Percentiles rank a stretch among this genome's conserved stretches.
Evolutionary conservation across 2,888 invertebrate genomes (phyloP).

Genomic region (Callyntrura sp.): DNA sequence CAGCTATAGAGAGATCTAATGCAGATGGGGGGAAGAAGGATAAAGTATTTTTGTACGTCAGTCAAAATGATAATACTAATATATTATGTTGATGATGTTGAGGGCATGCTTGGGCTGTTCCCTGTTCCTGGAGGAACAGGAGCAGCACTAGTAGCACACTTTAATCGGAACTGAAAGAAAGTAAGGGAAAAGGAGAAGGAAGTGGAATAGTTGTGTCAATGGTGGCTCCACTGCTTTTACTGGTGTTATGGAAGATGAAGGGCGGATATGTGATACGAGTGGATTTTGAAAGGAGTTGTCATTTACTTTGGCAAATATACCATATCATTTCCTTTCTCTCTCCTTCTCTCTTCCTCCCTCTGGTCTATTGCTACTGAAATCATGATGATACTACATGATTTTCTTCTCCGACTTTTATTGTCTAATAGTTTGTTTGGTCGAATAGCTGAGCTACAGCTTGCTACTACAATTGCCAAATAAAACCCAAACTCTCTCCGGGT

Average conservation of each 20-base stretch:
- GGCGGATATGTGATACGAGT: constrained; percentile 57
- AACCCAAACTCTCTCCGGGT: neutral
- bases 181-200: neutral
- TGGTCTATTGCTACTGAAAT: neutral
- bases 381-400: neutral
- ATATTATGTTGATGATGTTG: neutral
- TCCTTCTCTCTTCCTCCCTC: neutral
- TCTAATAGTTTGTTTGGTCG: constrained; percentile 10
- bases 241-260: neutral
- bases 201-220: neutral
- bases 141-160: neutral
- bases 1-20: neutral
- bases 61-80: neutral
- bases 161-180: constrained; percentile 40
- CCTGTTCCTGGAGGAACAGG: neutral
- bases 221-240: neutral
- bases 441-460: constrained; percentile 14
- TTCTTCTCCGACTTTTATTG: constrained; percentile 39
- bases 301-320: constrained; percentile 72
- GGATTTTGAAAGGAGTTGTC: constrained; percentile 71
- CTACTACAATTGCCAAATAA: neutral
- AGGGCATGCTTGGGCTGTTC: neutral
- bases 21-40: neutral
- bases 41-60: neutral
- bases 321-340: constrained; percentile 66